Base-by-base conservation (phyloP, 1,140 invertebrate genomes). In the Hestina assimilis region DNA sequence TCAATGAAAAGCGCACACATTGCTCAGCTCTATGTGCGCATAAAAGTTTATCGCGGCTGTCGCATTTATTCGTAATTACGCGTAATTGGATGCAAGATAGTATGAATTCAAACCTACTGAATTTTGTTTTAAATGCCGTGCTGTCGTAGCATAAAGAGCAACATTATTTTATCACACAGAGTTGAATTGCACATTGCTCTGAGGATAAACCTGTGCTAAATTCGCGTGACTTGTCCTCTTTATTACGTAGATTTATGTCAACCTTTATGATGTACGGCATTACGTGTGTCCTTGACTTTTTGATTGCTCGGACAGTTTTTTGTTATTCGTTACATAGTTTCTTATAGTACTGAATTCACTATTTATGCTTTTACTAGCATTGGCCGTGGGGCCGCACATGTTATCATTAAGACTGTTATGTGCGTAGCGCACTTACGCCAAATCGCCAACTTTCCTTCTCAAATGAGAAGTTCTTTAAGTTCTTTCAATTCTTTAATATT, bases 11-110 rank as follows among this genome's bases (percentile, higher is more conserved):
- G 35, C 24, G 47, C 12, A 45, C 15, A 33, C 47, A 50, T 57
- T 57, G 23, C 46, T 47, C 54, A 48, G 46, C 40, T 47, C 53
- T 57, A 57, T 50, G 54, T 41, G 35, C 35, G 19, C 54, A 57
- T 57, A 57, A 57, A 57, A 57, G 35, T 57, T 48, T 57, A 50
- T 57, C 54, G 46, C 17, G 35, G 54, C 54, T 57, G 54, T 57
- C 54, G 45, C 31, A 38, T 57, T 57, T 57, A 50, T 57, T 38
- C 14, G 54, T 46, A 57, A 57, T 57, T 57, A 50, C 54, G 45
- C 45, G 38, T 57, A 57, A 57, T 57, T 57, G 54, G 45, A 42
- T 57, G 38, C 54, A 57, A 57, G 54, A 57, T 57, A 57, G 50
- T 42, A 41, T 42, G 50, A 52, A 52, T 41, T 28, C 38, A 26